Evolutionary conservation across 2,797 vertebrate species (phyloP).

Genomic region (Channallabes apus): DNA sequence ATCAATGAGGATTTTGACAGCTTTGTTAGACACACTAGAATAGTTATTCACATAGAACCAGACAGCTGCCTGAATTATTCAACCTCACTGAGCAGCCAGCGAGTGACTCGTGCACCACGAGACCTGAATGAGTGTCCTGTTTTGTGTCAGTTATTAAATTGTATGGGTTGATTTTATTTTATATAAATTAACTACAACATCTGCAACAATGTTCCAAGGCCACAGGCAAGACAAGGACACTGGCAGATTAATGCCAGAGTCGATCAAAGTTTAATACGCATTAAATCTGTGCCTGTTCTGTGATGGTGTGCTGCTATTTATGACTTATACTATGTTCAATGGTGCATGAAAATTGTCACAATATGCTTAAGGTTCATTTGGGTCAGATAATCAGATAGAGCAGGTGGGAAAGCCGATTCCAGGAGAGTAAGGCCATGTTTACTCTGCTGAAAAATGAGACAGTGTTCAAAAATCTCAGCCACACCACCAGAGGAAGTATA

Average conservation of each 20-base stretch:
- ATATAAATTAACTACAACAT: neutral
- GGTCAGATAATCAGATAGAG: conserved; percentile 31
- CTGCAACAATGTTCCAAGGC: neutral
- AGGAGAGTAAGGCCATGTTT: conserved; percentile 33
- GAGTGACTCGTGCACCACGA: conserved; percentile 6
- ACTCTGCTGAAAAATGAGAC: conserved; percentile 27
- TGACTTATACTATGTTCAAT: conserved; percentile 5
- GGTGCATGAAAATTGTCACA: conserved; percentile 25
- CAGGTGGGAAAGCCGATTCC: conserved; percentile 35
- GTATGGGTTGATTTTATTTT: conserved; percentile 6
- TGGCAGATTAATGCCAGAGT: conserved; percentile 5
- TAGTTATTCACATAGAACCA: conserved; percentile 22
- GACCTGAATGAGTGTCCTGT: conserved; percentile 15
- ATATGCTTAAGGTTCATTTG: conserved; percentile 25
- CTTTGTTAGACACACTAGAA: conserved; percentile 44
- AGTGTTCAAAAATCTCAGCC: neutral
- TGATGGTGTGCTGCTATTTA: conserved; percentile 34
- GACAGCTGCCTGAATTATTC: conserved; percentile 16
- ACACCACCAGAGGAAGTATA: neutral
- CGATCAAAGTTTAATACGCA: neutral
- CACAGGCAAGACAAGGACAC: neutral
- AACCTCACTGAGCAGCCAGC: neutral
- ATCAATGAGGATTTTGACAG: conserved; percentile 54
- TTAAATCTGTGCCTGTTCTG: conserved; percentile 7
- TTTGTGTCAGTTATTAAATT: neutral